Evolutionary conservation across 2,888 invertebrate species (phyloP).

Genomic region (Stenchaetothrips biformis): DNA sequence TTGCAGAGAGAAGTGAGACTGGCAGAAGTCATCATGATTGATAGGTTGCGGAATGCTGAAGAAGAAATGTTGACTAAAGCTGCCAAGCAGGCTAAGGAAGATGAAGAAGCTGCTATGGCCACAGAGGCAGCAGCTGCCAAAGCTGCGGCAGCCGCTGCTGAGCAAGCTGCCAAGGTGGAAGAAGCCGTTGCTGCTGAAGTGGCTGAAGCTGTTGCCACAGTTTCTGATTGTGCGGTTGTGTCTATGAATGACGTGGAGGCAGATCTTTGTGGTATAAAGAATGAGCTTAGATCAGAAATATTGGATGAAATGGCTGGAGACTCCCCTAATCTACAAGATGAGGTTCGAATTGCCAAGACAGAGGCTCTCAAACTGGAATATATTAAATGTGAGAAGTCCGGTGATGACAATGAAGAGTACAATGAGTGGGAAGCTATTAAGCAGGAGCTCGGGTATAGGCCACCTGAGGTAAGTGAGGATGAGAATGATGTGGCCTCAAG

Average conservation of each 20-base stretch:
- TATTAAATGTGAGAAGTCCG: constrained; percentile 26
- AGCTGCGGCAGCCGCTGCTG: neutral
- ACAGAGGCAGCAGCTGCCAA: constrained; percentile 48
- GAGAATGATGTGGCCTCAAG: neutral
- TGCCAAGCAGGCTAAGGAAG: constrained; percentile 44
- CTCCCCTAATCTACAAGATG: constrained; percentile 1
- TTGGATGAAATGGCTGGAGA: constrained; percentile 4
- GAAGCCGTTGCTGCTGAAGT: neutral
- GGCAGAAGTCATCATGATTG: constrained; percentile 71
- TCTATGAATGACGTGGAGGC: neutral
- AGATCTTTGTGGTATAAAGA: constrained; percentile 15
- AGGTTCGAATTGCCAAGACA: neutral
- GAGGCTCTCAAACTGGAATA: constrained; percentile 5
- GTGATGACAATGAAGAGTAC: constrained; percentile 21
- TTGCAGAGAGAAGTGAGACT: constrained; percentile 58
- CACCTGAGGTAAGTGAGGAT: neutral
- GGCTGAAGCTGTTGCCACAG: constrained; percentile 14
- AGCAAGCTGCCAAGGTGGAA: constrained; percentile 38
- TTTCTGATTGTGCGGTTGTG: neutral
- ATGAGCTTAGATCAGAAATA: neutral
- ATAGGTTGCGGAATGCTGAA: constrained; percentile 46
- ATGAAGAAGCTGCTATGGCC: constrained; percentile 58
- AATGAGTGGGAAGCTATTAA: constrained; percentile 30
- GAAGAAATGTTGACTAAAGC: constrained; percentile 31
- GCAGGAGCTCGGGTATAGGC: constrained; percentile 18